Percentiles rank a stretch among this genome's conserved stretches.
Evolutionary conservation across 2,113 vertebrate genomes (phyloP).

Genomic region (Tapirus terrestris): DNA sequence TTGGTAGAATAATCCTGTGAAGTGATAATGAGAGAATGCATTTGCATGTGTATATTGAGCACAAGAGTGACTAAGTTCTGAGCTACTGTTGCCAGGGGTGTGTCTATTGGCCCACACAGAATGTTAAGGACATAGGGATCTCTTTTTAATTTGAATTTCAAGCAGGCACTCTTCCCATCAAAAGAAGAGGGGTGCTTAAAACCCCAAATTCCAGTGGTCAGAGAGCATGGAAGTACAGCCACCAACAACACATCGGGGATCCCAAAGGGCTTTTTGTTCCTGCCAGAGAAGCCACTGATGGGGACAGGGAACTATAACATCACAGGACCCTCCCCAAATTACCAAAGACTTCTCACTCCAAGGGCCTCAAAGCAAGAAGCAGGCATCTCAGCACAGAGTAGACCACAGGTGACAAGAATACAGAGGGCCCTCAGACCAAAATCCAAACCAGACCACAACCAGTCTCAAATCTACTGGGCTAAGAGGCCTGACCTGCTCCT

Average conservation of each 20-base stretch:
- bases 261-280: not conserved
- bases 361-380: not conserved
- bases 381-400: not conserved
- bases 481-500: not conserved
- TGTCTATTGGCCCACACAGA: slow-evolving; percentile 11
- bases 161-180: not conserved
- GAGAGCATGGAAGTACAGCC: not conserved
- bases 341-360: not conserved
- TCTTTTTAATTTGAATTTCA: slow-evolving; percentile 17
- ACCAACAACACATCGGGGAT: not conserved
- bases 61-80: not conserved
- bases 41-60: not conserved
- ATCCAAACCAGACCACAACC: not conserved
- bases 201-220: not conserved
- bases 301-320: not conserved
- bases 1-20: not conserved
- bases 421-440: not conserved
- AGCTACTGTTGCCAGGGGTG: not conserved
- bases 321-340: not conserved
- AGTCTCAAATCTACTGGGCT: not conserved
- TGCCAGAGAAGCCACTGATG: not conserved
- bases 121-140: not conserved
- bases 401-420: not conserved
- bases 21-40: not conserved
- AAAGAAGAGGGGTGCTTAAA: not conserved